Percentiles rank a stretch among this genome's conserved stretches.
Conservation (phyloP, 2,888 invertebrate genomes). For the Dorcus parallelipipedus region DNA sequence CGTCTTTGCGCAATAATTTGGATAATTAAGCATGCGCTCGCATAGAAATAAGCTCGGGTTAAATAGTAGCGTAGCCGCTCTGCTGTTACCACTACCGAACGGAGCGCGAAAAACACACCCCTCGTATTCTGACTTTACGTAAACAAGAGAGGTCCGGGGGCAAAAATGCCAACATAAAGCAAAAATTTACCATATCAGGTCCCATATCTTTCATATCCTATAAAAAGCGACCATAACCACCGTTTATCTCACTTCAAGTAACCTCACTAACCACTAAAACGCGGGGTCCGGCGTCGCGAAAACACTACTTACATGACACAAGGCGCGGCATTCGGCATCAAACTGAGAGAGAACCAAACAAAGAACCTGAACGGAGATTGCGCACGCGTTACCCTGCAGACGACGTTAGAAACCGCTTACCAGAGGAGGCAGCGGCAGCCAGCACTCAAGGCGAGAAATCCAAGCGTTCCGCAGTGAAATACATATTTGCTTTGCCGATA, state of each 20-base stretch:
- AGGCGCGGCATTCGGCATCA: slow-evolving; percentile 42
- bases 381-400: slow-evolving; percentile 42
- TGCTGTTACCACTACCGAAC: background rate
- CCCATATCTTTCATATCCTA: slow-evolving; percentile 75
- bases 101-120: background rate
- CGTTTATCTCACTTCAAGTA: background rate
- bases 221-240: slow-evolving; percentile 57
- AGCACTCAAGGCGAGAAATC: too few relatives aligned
- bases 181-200: slow-evolving; percentile 69
- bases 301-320: slow-evolving; percentile 40
- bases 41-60: too few relatives aligned
- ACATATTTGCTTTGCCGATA: too few relatives aligned
- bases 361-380: slow-evolving; percentile 30
- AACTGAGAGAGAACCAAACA: slow-evolving; percentile 38
- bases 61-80: background rate
- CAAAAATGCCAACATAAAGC: slow-evolving; percentile 1
- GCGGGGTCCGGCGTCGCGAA: slow-evolving; percentile 47
- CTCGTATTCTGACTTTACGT: background rate
- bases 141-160: background rate
- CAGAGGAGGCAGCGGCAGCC: too few relatives aligned
- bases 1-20: background rate
- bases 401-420: slow-evolving; percentile 19
- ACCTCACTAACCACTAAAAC: slow-evolving; percentile 17
- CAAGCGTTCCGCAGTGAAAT: too few relatives aligned
- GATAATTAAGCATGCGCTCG: background rate